phyloP scores from a whole-genome alignment of 2,888 invertebrate genomes.

The Sesia apiformis region DNA sequence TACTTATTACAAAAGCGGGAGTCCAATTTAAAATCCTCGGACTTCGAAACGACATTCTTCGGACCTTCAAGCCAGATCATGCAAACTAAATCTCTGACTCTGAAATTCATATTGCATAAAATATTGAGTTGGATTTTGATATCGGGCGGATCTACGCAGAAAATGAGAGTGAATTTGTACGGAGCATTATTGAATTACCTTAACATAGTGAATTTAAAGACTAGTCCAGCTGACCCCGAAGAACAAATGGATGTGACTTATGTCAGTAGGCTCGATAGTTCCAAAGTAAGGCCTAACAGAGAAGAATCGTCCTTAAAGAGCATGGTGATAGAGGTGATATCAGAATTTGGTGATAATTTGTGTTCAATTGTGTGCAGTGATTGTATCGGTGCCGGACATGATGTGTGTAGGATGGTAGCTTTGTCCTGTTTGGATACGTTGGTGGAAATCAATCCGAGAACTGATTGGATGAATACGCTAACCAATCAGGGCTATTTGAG shows the following conservation, averaged over 20 bases:
- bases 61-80: constrained; percentile 61
- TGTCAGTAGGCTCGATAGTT: constrained; percentile 79
- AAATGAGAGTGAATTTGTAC: constrained; percentile 89
- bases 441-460: constrained; percentile 81
- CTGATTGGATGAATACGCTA: constrained; percentile 64
- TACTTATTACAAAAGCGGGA: constrained; percentile 73
- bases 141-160: constrained; percentile 87
- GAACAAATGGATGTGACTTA: constrained; percentile 67
- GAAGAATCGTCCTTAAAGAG: constrained; percentile 53
- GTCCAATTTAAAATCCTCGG: constrained; percentile 41
- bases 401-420: constrained; percentile 92
- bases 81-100: constrained; percentile 77
- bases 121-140: constrained; percentile 88
- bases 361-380: constrained; percentile 88
- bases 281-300: constrained; percentile 37
- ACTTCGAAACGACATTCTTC: constrained; percentile 60
- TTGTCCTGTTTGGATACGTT: constrained; percentile 87
- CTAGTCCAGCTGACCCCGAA: constrained; percentile 45
- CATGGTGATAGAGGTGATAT: constrained; percentile 68
- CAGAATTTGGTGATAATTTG: constrained; percentile 85
- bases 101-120: constrained; percentile 83
- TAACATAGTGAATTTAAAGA: constrained; percentile 79
- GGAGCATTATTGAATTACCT: constrained; percentile 87
- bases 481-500: constrained; percentile 81
- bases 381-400: constrained; percentile 87